phyloP scores from a whole-genome alignment of 2,888 invertebrate genomes.

The Ophion ellenae region DNA sequence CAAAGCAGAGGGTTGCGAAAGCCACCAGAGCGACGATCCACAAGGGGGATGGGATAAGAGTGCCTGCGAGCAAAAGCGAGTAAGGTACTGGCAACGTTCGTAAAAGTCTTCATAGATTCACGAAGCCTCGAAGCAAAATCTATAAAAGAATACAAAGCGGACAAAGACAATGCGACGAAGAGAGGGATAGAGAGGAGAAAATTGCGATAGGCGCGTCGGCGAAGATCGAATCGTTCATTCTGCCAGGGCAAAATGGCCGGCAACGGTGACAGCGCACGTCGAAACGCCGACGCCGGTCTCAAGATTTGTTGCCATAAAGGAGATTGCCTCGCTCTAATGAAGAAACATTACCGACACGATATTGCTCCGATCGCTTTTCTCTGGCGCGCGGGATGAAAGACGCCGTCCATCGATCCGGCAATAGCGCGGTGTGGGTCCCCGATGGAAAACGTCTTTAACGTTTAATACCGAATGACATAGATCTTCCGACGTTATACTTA shows the following conservation, averaged over 20 bases:
- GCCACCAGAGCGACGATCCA: conserved; percentile 38
- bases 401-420: conserved; percentile 75
- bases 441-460: conserved; percentile 54
- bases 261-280: conserved; percentile 66
- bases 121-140: conserved; percentile 43
- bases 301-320: conserved; percentile 82
- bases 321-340: conserved; percentile 81
- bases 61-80: conserved; percentile 53
- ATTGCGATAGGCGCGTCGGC: conserved; percentile 64
- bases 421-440: conserved; percentile 69
- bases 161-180: conserved; percentile 62
- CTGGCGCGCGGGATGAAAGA: conserved; percentile 64
- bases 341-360: conserved; percentile 81
- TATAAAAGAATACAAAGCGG: conserved; percentile 58
- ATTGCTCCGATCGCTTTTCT: conserved; percentile 76
- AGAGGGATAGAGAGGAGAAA: conserved; percentile 70
- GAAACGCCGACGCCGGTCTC: conserved; percentile 72
- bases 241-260: conserved; percentile 76
- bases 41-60: conserved; percentile 32
- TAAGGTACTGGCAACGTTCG: conserved; percentile 63
- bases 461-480: conserved; percentile 22
- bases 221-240: conserved; percentile 74
- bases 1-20: conserved; percentile 42
- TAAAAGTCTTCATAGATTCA: conserved; percentile 33
- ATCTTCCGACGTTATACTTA: conserved; percentile 33